Conservation (phyloP, 2,797 vertebrate genomes). For the Furcifer pardalis region DNA sequence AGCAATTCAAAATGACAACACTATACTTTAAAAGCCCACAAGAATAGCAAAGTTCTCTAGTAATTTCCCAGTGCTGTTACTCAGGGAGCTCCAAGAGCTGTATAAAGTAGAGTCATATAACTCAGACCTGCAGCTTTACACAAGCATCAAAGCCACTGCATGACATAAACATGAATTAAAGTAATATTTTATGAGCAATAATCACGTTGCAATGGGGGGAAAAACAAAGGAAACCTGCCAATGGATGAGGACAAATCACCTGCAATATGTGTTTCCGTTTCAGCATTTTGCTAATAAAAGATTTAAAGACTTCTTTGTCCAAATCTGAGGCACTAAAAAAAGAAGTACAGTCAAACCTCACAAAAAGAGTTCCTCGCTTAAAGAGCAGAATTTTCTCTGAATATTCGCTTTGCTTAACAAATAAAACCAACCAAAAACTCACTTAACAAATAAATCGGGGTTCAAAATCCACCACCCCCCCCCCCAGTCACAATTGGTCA, state of each 20-base stretch:
- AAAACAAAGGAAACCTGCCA: constrained; percentile 49
- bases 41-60: constrained; percentile 71
- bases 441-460: no score
- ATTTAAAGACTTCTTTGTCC: constrained; percentile 56
- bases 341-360: no score
- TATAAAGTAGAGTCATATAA: constrained; percentile 71
- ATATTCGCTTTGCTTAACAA: no score
- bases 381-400: no score
- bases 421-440: no score
- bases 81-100: constrained; percentile 68
- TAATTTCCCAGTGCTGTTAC: constrained; percentile 74
- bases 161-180: constrained; percentile 78
- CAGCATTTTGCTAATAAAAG: constrained; percentile 59
- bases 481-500: no score
- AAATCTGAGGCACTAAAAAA: constrained; percentile 42
- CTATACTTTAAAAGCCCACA: constrained; percentile 71
- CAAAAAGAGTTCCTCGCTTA: no score
- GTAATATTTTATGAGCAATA: constrained; percentile 75
- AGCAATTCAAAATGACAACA: constrained; percentile 59
- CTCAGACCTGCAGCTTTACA: constrained; percentile 65
- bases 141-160: constrained; percentile 63
- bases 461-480: no score
- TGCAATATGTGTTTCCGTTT: constrained; percentile 49
- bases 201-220: constrained; percentile 75
- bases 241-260: constrained; percentile 58